These are phyloP conservation scores for Megamerina dolium DNA, from an alignment of 2,888 invertebrate genomes.

Conservation along the genomic window DNA sequence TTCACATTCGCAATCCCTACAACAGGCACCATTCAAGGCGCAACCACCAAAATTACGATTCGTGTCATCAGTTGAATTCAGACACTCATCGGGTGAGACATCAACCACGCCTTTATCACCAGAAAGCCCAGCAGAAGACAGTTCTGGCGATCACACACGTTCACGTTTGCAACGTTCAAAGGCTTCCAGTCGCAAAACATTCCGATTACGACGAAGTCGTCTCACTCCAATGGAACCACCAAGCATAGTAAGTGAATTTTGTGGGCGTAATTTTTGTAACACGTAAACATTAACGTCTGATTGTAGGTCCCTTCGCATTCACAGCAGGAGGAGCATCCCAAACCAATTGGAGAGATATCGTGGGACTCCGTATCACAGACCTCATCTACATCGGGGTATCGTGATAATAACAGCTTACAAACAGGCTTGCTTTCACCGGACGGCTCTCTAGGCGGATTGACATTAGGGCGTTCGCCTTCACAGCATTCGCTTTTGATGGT, in stretches of 20 bases:
- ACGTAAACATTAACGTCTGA: too few relatives aligned
- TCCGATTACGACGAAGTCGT: conserved; percentile 70
- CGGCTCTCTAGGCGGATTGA: conserved; percentile 59
- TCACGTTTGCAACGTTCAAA: conserved; percentile 80
- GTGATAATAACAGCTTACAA: conserved; percentile 59
- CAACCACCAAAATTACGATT: conserved; percentile 68
- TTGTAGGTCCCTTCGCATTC: conserved; percentile 31
- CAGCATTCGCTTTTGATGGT: conserved; percentile 71
- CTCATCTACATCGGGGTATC: conserved; percentile 80
- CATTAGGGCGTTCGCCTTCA: conserved; percentile 63
- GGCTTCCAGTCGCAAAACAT: conserved; percentile 90
- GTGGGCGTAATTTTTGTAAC: too few relatives aligned
- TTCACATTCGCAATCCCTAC: conserved; percentile 48
- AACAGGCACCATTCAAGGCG: conserved; percentile 47
- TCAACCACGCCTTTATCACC: conserved; percentile 71
- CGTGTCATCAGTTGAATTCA: conserved; percentile 75
- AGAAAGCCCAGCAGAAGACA: conserved; percentile 62
- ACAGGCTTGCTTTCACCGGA: conserved; percentile 49
- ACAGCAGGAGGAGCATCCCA: conserved; percentile 35
- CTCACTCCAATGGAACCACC: conserved; percentile 64
- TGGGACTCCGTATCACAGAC: conserved; percentile 80
- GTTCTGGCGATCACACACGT: conserved; percentile 58
- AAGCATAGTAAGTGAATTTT: conserved; percentile 29
- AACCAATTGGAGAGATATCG: conserved; percentile 59
- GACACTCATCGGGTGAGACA: conserved; percentile 73